phyloP scores from a whole-genome alignment of 2,113 vertebrate genomes.

The Beaufortia kweichowensis region DNA sequence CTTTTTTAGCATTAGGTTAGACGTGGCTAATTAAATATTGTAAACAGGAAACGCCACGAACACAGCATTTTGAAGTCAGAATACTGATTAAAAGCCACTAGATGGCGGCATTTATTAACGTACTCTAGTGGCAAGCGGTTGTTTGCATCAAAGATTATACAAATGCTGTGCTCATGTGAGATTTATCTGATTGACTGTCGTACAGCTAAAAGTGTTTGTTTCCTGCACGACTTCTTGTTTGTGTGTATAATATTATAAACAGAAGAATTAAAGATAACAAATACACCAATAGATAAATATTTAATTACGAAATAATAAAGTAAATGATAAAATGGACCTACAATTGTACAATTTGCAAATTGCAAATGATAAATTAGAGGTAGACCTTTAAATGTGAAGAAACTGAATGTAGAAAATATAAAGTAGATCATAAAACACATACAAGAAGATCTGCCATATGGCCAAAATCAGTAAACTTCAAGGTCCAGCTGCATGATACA shows the following conservation, averaged over 20 bases:
- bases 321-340: too few relatives aligned
- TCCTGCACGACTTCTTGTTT: neutral
- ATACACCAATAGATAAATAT: neutral
- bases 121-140: neutral
- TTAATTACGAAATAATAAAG: too few relatives aligned
- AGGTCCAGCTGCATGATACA: neutral
- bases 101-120: constrained; percentile 13
- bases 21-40: neutral
- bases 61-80: neutral
- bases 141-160: too few relatives aligned
- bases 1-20: too few relatives aligned
- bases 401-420: too few relatives aligned
- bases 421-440: too few relatives aligned
- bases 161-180: too few relatives aligned
- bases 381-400: too few relatives aligned
- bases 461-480: too few relatives aligned
- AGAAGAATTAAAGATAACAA: neutral
- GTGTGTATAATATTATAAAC: neutral
- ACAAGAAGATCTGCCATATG: neutral
- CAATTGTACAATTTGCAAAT: too few relatives aligned
- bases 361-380: neutral
- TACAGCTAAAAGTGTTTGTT: neutral
- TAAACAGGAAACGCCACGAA: constrained; percentile 15
- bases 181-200: too few relatives aligned
- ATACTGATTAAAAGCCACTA: constrained; percentile 8